Percentiles rank a stretch among this genome's conserved stretches.
Evolutionary conservation across 2,888 invertebrate genomes (phyloP).

Genomic region (Tiphia femorata): DNA sequence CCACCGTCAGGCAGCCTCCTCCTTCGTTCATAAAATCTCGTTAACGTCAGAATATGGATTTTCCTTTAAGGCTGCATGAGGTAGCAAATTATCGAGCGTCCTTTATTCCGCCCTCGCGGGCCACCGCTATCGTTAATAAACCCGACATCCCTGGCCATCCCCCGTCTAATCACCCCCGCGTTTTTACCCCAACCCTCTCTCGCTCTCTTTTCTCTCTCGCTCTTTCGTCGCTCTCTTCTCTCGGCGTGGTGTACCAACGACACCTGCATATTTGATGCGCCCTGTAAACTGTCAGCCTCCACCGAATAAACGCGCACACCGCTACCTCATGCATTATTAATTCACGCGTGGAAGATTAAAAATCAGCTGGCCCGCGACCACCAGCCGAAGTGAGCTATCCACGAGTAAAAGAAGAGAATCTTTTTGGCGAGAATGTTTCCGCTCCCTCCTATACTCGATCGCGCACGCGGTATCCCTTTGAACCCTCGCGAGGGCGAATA

Average conservation of each 20-base stretch:
- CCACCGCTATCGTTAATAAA: constrained; percentile 63
- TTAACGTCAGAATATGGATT: constrained; percentile 53
- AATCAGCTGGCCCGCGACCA: constrained; percentile 39
- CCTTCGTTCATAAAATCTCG: too few species aligned
- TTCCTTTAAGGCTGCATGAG: constrained; percentile 55
- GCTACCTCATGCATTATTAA: constrained; percentile 63
- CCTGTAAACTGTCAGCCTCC: constrained; percentile 60
- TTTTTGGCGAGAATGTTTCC: too few species aligned
- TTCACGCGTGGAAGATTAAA: constrained; percentile 54
- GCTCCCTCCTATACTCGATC: not conserved
- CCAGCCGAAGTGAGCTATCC: not conserved
- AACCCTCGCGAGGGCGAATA: constrained; percentile 21
- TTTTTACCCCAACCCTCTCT: constrained; percentile 31
- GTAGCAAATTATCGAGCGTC: constrained; percentile 63
- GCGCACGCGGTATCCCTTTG: constrained; percentile 4
- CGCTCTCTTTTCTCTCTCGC: constrained; percentile 18
- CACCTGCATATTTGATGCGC: constrained; percentile 66
- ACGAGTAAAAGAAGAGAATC: too few species aligned
- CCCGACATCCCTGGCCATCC: constrained; percentile 58
- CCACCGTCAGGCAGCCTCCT: too few species aligned
- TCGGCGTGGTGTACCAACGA: constrained; percentile 42
- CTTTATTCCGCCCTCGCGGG: constrained; percentile 51
- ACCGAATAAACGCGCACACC: constrained; percentile 57
- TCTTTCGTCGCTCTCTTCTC: constrained; percentile 9
- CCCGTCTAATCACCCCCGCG: constrained; percentile 65